Evolutionary conservation across 1,140 invertebrate species (phyloP).

Genomic region (Drosophila dunni): DNA sequence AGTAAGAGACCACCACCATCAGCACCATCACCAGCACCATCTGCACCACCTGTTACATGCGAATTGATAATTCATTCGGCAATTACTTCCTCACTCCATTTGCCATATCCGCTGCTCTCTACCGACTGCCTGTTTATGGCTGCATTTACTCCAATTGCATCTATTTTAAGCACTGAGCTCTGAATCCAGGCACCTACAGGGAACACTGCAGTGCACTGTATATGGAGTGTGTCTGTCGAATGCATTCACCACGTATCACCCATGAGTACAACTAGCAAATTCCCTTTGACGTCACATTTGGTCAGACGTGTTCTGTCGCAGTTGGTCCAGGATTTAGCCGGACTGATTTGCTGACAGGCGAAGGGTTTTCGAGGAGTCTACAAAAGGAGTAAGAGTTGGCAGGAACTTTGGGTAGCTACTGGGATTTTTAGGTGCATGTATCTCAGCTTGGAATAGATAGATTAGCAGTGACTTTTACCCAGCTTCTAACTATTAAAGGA

Average conservation of each 20-base stretch:
- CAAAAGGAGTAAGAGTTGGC: too few species aligned
- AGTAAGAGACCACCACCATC: background rate
- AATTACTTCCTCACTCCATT: constrained; percentile 36
- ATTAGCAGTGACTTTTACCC: too few species aligned
- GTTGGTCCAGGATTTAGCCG: background rate
- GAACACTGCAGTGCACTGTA: constrained; percentile 2
- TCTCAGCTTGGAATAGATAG: too few species aligned
- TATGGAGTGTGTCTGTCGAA: background rate
- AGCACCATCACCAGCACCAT: background rate
- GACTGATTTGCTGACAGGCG: background rate
- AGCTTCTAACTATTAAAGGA: too few species aligned
- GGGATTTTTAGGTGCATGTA: too few species aligned
- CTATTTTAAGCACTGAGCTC: constrained; percentile 42
- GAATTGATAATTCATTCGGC: constrained; percentile 38
- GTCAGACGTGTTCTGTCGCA: background rate
- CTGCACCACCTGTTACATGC: constrained; percentile 47
- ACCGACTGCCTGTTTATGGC: constrained; percentile 21
- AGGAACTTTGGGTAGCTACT: too few species aligned
- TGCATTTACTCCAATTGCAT: constrained; percentile 29
- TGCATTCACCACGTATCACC: background rate
- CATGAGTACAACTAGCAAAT: constrained; percentile 17
- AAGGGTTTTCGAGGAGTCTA: too few species aligned
- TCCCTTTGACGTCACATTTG: constrained; percentile 40
- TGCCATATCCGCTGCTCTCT: background rate
- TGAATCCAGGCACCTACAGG: constrained; percentile 5